These are phyloP conservation scores for Caenorhabditis plicata DNA, from an alignment of 2,888 invertebrate species.

Conservation along the genomic window DNA sequence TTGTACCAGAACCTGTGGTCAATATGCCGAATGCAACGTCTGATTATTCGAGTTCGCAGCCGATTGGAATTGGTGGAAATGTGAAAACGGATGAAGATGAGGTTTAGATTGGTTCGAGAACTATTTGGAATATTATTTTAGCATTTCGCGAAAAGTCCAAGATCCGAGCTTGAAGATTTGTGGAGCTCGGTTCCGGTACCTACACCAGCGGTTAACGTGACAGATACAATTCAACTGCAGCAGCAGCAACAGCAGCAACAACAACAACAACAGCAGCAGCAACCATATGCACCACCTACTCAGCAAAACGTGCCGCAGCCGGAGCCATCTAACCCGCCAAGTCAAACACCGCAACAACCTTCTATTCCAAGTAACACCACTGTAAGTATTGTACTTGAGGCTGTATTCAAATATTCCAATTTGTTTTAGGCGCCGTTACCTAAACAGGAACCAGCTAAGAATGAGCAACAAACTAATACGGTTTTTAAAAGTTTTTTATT, in stretches of 20 bases:
- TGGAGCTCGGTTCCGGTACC: constrained; percentile 6
- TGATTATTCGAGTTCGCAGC: too few species aligned
- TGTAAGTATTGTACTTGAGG: too few species aligned
- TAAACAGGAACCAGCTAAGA: neutral
- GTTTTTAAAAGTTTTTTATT: too few species aligned
- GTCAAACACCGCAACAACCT: neutral
- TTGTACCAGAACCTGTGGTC: constrained; percentile 5
- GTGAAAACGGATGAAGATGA: neutral
- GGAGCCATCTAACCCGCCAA: neutral
- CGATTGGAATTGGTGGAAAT: too few species aligned
- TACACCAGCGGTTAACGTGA: neutral
- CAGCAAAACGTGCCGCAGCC: neutral
- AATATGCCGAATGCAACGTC: too few species aligned
- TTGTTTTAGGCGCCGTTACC: neutral
- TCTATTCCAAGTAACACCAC: neutral
- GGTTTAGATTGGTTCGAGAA: neutral
- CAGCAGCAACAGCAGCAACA: constrained; percentile 6
- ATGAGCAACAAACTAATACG: too few species aligned
- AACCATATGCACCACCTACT: neutral
- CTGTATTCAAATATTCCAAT: neutral
- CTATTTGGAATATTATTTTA: neutral
- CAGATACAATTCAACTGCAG: neutral
- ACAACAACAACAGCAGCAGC: constrained; percentile 4
- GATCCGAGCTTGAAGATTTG: constrained; percentile 17
- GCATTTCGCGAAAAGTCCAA: constrained; percentile 12